phyloP scores from a whole-genome alignment of 2,113 vertebrate species.

The Limnothrissa miodon region DNA sequence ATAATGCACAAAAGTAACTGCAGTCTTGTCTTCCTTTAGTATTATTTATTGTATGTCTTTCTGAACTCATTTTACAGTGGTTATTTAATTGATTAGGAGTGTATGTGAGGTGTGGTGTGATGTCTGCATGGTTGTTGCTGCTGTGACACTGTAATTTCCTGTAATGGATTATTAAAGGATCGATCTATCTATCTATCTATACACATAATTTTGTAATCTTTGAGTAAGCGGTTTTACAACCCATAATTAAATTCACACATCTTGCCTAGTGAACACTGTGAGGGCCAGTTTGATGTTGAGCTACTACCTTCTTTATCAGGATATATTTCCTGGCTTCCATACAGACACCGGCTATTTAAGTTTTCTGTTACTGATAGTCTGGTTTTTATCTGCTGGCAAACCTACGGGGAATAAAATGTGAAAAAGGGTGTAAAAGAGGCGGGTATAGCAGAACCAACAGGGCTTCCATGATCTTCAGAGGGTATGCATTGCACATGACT shows the following conservation, averaged over 20 bases:
- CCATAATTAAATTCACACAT: background rate
- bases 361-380: conserved; percentile 26
- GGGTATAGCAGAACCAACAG: too few relatives aligned
- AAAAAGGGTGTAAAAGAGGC: background rate
- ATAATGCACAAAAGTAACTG: too few relatives aligned
- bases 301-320: conserved; percentile 43
- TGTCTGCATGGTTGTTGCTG: too few relatives aligned
- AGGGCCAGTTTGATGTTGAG: background rate
- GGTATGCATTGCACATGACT: background rate
- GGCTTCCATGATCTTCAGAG: background rate
- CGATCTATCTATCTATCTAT: too few relatives aligned
- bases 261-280: background rate
- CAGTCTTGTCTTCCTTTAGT: too few relatives aligned
- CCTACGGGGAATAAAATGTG: conserved; percentile 23
- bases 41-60: too few relatives aligned
- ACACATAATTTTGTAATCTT: background rate
- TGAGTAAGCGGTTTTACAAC: background rate
- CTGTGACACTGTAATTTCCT: too few relatives aligned
- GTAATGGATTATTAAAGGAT: too few relatives aligned
- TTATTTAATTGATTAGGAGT: too few relatives aligned
- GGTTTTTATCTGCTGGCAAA: conserved; percentile 47
- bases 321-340: background rate
- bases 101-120: too few relatives aligned
- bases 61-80: too few relatives aligned
- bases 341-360: conserved; percentile 45